These are phyloP conservation scores for Petrocephalus microphthalmus DNA, from an alignment of 2,113 vertebrate genomes.

Conservation along the genomic window DNA sequence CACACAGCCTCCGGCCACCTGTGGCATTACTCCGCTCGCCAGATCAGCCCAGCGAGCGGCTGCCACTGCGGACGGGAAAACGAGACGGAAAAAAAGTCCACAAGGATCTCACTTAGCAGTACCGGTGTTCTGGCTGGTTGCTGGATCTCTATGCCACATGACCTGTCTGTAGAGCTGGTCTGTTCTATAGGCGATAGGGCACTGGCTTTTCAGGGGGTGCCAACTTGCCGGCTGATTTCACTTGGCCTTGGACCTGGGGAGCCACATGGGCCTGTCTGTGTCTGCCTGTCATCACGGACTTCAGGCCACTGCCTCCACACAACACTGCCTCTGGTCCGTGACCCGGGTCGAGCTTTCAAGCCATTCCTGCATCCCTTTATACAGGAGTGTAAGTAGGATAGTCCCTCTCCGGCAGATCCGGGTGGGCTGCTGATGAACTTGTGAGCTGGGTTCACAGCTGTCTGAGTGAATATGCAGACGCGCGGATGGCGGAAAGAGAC, in stretches of 20 bases:
- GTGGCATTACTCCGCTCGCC: constrained; percentile 44
- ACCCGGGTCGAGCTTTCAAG: background rate
- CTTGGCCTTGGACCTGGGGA: too few species aligned
- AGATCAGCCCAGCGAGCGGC: background rate
- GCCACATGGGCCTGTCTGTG: too few species aligned
- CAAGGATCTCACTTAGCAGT: background rate
- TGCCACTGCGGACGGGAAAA: background rate
- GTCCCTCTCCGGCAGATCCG: background rate
- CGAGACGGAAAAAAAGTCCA: background rate
- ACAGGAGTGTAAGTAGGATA: background rate
- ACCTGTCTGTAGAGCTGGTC: too few species aligned
- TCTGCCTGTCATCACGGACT: background rate
- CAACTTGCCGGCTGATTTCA: too few species aligned
- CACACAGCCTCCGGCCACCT: constrained; percentile 48
- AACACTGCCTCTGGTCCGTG: background rate
- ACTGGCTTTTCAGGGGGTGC: too few species aligned
- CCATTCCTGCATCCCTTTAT: background rate
- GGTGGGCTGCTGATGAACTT: background rate
- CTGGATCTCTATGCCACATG: too few species aligned
- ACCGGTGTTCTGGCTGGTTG: background rate
- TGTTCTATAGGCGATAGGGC: background rate
- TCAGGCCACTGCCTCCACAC: background rate
- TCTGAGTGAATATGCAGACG: background rate
- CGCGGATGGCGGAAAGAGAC: background rate
- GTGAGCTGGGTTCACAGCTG: constrained; percentile 3